Conservation (phyloP, 2,797 vertebrate genomes). For the Hypotaenidia okinawae region DNA sequence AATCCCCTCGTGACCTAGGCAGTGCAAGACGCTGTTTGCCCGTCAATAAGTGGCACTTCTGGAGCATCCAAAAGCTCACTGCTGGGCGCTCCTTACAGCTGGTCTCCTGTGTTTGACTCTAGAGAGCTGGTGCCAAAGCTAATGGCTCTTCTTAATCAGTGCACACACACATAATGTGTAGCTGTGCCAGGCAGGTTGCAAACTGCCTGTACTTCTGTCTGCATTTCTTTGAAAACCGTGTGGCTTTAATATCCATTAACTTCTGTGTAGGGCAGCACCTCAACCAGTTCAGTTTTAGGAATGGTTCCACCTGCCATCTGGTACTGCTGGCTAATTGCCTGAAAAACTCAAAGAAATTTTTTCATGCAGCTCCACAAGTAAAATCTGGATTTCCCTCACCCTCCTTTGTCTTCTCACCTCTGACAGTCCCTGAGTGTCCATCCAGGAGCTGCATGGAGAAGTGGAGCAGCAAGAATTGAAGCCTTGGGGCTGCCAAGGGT, state of each 20-base stretch:
- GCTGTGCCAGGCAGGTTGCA: neutral
- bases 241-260: neutral
- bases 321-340: neutral
- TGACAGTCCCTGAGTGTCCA: neutral
- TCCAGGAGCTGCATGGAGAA: neutral
- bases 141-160: neutral
- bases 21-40: neutral
- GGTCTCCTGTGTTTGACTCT: neutral
- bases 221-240: neutral
- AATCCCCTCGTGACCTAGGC: neutral
- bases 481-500: neutral
- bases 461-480: neutral
- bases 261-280: neutral
- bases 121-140: neutral
- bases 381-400: rapidly evolving
- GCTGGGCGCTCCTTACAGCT: neutral
- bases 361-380: neutral
- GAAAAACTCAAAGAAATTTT: neutral
- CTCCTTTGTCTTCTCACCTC: neutral
- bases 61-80: neutral
- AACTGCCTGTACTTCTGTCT: neutral
- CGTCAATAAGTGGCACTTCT: neutral
- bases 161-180: neutral
- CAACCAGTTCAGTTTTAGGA: neutral
- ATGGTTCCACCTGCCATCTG: neutral